Evolutionary conservation across 2,797 vertebrate genomes (phyloP).

Genomic region (Galago senegalensis): DNA sequence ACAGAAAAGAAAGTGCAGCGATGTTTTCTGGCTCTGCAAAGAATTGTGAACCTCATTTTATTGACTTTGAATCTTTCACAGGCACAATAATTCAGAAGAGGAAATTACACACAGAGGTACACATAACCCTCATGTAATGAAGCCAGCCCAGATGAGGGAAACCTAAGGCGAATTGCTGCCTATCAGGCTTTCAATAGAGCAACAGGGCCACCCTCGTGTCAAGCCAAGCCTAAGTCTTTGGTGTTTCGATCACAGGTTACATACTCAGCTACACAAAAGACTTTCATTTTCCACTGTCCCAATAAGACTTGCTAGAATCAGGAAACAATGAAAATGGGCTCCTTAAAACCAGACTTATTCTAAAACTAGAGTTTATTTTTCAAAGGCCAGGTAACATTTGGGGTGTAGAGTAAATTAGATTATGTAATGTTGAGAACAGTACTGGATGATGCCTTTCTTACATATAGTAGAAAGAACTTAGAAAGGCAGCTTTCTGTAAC

Average conservation of each 20-base stretch:
- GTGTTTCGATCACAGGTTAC: background rate
- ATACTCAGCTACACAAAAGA: background rate
- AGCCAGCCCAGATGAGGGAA: background rate
- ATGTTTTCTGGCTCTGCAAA: background rate
- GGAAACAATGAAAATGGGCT: conserved; percentile 26
- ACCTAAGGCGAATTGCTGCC: background rate
- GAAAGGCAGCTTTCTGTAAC: background rate
- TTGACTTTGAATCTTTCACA: background rate
- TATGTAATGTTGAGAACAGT: conserved; percentile 36
- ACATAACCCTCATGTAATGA: background rate
- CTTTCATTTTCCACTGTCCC: background rate
- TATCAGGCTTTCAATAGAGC: background rate
- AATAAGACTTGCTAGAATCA: background rate
- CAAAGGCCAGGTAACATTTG: conserved; percentile 37
- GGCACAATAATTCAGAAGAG: background rate
- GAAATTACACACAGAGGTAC: background rate
- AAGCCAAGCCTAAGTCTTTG: background rate
- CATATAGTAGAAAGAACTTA: conserved; percentile 2
- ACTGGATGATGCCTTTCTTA: background rate
- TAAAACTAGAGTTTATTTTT: conserved; percentile 62
- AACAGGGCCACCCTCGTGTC: background rate
- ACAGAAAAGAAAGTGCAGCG: background rate
- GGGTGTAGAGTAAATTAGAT: background rate
- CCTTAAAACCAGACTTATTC: conserved; percentile 35
- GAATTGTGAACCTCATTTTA: background rate